A percentile compares a stretch with the other conserved stretches of the same genome.
phyloP scores from a whole-genome alignment of 2,113 vertebrate species.

The Rafetus swinhoei region DNA sequence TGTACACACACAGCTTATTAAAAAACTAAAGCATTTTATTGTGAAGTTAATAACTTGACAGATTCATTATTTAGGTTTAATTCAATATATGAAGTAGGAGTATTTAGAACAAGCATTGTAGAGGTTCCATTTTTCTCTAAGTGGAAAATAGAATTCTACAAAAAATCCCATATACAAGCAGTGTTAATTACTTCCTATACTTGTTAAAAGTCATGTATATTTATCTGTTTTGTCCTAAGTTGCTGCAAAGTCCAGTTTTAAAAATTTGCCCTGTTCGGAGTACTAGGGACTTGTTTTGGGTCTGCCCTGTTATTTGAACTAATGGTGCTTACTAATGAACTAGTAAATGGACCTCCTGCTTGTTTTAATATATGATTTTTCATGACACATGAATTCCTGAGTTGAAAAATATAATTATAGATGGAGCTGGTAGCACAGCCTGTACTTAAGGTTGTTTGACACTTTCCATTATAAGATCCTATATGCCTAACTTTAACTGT shows the following conservation, averaged over 20 bases:
- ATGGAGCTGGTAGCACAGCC: background rate
- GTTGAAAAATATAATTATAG: background rate
- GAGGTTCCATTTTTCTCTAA: conserved; percentile 6
- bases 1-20: background rate
- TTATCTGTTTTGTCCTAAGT: conserved; percentile 10
- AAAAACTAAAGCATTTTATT: conserved; percentile 42
- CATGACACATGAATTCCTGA: background rate
- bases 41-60: conserved; percentile 55
- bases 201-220: background rate
- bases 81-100: conserved; percentile 60
- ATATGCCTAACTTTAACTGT: background rate
- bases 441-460: background rate
- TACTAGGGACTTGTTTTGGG: background rate
- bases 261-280: background rate
- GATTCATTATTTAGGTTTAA: conserved; percentile 41
- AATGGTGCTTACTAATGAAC: conserved; percentile 61
- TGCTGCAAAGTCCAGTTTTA: background rate
- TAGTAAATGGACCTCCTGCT: conserved; percentile 47
- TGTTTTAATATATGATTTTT: conserved; percentile 68
- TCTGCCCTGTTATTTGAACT: conserved; percentile 16
- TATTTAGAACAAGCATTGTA: conserved; percentile 69
- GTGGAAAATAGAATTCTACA: background rate
- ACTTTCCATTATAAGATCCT: background rate
- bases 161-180: background rate
- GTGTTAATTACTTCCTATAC: background rate